phyloP scores from a whole-genome alignment of 2,888 invertebrate genomes.

The Rhagonycha fulva region DNA sequence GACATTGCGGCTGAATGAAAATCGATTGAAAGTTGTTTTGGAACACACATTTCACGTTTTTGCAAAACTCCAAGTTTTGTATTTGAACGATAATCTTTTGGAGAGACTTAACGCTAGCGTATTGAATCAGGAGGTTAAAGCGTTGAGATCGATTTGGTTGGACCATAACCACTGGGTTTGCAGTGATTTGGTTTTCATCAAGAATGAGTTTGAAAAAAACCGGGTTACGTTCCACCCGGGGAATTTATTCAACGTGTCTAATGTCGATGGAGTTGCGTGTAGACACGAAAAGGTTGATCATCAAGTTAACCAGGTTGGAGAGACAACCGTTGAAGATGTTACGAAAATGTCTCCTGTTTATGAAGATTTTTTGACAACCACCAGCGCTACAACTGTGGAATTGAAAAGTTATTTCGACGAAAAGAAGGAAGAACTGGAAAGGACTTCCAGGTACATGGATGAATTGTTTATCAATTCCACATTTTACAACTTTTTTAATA shows the following conservation, averaged over 20 bases:
- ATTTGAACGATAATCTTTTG: constrained; percentile 1
- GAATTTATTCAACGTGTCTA: background rate
- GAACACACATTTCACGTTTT: constrained; percentile 7
- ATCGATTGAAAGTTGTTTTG: background rate
- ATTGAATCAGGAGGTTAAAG: background rate
- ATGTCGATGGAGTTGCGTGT: background rate
- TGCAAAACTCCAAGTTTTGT: background rate
- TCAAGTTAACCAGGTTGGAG: background rate
- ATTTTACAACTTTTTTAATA: background rate
- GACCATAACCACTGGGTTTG: background rate
- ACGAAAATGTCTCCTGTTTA: background rate
- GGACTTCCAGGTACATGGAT: background rate
- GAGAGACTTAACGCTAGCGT: background rate
- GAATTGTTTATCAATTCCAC: background rate
- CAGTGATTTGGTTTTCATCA: background rate
- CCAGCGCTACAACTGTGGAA: background rate
- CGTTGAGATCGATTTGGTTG: background rate
- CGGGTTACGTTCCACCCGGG: background rate
- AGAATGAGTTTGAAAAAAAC: background rate
- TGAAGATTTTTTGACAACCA: background rate
- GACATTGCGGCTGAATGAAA: background rate
- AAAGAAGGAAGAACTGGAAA: background rate
- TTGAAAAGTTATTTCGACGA: background rate
- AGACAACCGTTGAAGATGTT: no score
- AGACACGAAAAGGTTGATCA: background rate